Percentiles rank a stretch among this genome's conserved stretches.
phyloP scores from a whole-genome alignment of 2,888 invertebrate species.

The Tyria jacobaeae region DNA sequence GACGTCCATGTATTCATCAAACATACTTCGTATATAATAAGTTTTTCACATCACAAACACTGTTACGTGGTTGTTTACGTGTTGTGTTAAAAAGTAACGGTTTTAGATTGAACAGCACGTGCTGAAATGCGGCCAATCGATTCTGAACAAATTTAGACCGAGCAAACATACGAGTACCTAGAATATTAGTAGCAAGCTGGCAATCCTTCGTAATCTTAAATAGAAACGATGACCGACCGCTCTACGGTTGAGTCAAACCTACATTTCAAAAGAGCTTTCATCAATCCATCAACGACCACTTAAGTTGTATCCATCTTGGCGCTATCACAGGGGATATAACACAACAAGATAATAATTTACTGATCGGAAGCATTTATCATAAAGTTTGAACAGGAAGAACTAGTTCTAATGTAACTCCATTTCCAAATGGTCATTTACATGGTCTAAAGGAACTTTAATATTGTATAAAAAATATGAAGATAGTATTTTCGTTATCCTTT shows the following conservation, averaged over 20 bases:
- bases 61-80: slow-evolving; percentile 68
- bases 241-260: slow-evolving; percentile 60
- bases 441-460: no score
- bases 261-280: slow-evolving; percentile 67
- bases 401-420: no score
- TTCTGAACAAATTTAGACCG: slow-evolving; percentile 72
- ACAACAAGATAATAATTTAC: slow-evolving; percentile 16
- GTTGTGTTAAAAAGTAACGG: slow-evolving; percentile 73
- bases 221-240: slow-evolving; percentile 62
- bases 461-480: no score
- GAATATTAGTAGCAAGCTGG: slow-evolving; percentile 24
- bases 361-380: background rate
- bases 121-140: slow-evolving; percentile 82
- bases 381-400: background rate
- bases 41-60: slow-evolving; percentile 56
- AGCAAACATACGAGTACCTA: slow-evolving; percentile 55
- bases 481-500: no score
- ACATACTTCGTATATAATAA: slow-evolving; percentile 53
- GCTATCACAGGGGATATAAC: slow-evolving; percentile 17
- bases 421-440: no score
- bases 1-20: slow-evolving; percentile 49
- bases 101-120: slow-evolving; percentile 73
- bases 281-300: slow-evolving; percentile 57
- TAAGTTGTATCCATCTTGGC: slow-evolving; percentile 10
- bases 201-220: slow-evolving; percentile 51